Percentiles rank a stretch among this genome's conserved stretches.
These are phyloP conservation scores for Penaeus chinensis DNA, from an alignment of 1,140 invertebrate species.

Conservation along the genomic window DNA sequence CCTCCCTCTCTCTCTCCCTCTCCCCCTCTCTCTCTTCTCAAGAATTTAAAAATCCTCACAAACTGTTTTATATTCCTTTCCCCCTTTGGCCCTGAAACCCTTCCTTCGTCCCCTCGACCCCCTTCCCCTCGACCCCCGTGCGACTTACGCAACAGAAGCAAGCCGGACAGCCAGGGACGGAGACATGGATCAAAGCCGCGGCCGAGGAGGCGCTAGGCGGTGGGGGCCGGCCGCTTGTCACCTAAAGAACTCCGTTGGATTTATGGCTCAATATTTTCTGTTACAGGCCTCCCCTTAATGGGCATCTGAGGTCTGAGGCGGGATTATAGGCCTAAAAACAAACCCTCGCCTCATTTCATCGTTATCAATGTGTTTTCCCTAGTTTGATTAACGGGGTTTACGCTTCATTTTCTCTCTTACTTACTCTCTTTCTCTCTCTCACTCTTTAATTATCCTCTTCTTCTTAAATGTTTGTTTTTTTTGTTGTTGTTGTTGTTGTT, in stretches of 20 bases:
- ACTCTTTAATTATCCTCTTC: no score
- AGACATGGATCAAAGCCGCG: slow-evolving; percentile 39
- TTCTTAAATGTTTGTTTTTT: no score
- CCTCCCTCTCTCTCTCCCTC: no score
- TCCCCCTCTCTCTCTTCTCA: no score
- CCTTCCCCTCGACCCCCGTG: neutral
- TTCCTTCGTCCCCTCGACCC: neutral
- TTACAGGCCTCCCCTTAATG: slow-evolving; percentile 55
- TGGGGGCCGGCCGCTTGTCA: slow-evolving; percentile 47
- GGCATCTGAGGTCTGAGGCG: slow-evolving; percentile 57
- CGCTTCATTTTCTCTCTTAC: no score
- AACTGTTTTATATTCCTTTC: no score
- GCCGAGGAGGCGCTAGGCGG: neutral
- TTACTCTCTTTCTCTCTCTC: no score
- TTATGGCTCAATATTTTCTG: slow-evolving; percentile 53
- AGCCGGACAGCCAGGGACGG: neutral
- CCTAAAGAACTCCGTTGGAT: slow-evolving; percentile 52
- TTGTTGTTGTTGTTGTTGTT: no score
- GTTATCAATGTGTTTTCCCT: slow-evolving; percentile 41
- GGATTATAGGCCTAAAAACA: slow-evolving; percentile 60
- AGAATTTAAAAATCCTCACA: no score
- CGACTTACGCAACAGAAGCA: neutral
- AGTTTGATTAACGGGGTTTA: slow-evolving; percentile 20
- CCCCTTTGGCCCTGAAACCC: no score
- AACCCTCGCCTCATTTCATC: slow-evolving; percentile 41